Conservation (phyloP, 1,140 invertebrate species). For the Sesamia nonagrioides region DNA sequence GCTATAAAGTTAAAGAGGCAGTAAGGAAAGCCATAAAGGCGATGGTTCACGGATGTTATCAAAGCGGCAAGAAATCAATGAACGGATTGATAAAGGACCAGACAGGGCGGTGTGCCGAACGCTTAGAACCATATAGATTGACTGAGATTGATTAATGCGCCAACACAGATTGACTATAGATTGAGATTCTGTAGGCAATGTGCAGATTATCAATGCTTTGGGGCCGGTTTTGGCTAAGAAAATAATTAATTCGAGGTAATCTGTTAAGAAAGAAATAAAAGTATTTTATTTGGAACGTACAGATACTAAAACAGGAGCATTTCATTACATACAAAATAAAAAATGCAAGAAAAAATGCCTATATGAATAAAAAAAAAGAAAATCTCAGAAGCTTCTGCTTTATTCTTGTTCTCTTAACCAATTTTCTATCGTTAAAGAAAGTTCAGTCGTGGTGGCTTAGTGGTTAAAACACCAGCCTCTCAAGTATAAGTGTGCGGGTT, state of each 20-base stretch:
- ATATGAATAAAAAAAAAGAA: too few species aligned
- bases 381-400: too few species aligned
- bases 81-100: constrained; percentile 19
- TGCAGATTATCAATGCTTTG: background rate
- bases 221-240: background rate
- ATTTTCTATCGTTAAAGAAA: too few species aligned
- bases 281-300: too few species aligned
- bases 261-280: too few species aligned
- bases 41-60: constrained; percentile 8
- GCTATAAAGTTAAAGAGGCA: background rate
- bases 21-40: constrained; percentile 9
- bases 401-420: too few species aligned
- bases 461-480: too few species aligned
- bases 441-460: too few species aligned
- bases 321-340: too few species aligned
- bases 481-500: too few species aligned
- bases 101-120: background rate
- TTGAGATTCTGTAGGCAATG: background rate
- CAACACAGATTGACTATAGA: background rate
- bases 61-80: constrained; percentile 32
- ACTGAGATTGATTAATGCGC: constrained; percentile 17
- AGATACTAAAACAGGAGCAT: too few species aligned
- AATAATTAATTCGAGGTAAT: background rate
- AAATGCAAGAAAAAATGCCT: too few species aligned
- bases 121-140: constrained; percentile 17